Base-by-base conservation (phyloP, 2,888 invertebrate species). In the Matsumyia berberina region DNA sequence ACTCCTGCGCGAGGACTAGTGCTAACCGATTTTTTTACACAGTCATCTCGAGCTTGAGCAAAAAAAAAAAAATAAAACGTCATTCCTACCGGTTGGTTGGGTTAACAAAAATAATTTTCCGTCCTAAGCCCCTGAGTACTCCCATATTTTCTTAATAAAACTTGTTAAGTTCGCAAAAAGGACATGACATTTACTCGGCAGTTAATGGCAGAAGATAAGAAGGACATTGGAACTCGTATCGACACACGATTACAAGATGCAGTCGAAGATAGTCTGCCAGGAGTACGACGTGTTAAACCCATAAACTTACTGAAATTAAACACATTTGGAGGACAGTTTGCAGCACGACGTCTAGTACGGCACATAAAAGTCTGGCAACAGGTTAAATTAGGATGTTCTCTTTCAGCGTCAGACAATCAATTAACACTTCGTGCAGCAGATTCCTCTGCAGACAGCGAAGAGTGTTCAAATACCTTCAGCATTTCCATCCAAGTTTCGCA, bases 311-410 rank as follows among this genome's bases (percentile, higher is more conserved):
- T 51, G 49, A 42, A 51, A 19, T 42, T 72, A 64, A 24, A 64
- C 33, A 55, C 31, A 31, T 9, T 11, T 7, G 12, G n/a, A 49
- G 49, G 64, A 37, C 24, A 1, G 19, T 11, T 35, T 5, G 11
- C 49, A 17, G 39, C 7, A n/a, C 9, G 15, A 12, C 33, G 35
- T n/a, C 42, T 33, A 44, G 19, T 42, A 67, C 19, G 19, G 19
- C 15, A 33, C 49, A 57, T 12, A 44, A 58, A 60, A 35, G 11
- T 37, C 51, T 39, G 53, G 49, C 55, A n/a, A 24, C 77, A 55
- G 24, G 70, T 46, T 66, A 53, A 60, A 77, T 82, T 51, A 82
- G 77, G 58, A 82, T 35, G n/a, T 60, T 53, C 51, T 66, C 31
- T 55, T 29, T 1, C 31, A 12, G 33, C 57, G 39, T 33, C 57